These are phyloP conservation scores for Melanostoma mellinum DNA, from an alignment of 2,888 invertebrate genomes.

Conservation along the genomic window DNA sequence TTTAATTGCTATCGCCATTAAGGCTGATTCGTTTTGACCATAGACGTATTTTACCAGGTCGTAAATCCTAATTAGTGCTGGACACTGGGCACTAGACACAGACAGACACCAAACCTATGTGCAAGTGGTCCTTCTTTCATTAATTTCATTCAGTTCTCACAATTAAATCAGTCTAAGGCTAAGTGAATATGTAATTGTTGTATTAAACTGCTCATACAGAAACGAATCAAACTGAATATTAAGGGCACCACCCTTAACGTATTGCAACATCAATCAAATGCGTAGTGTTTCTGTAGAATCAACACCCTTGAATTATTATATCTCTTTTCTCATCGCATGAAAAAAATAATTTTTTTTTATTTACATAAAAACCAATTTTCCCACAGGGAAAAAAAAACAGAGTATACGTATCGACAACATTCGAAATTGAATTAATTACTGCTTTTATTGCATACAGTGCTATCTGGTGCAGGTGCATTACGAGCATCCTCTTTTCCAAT, in stretches of 20 bases:
- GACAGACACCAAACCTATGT: neutral
- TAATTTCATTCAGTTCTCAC: too few species aligned
- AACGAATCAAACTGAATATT: too few species aligned
- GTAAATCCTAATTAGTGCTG: too few species aligned
- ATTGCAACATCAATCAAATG: too few species aligned
- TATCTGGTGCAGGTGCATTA: constrained; percentile 6
- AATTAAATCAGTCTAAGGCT: too few species aligned
- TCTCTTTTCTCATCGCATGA: neutral
- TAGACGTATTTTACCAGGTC: neutral
- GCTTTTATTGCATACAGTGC: constrained; percentile 49
- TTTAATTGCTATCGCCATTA: neutral
- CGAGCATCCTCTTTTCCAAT: constrained; percentile 1
- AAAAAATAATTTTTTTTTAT: neutral
- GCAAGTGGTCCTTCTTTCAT: neutral
- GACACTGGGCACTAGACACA: neutral
- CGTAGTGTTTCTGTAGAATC: too few species aligned
- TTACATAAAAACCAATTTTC: neutral
- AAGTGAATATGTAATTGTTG: too few species aligned
- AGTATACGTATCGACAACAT: constrained; percentile 19
- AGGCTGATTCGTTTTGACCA: neutral
- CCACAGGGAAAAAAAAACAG: neutral
- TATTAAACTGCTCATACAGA: too few species aligned
- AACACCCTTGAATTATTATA: neutral
- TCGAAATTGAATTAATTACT: constrained; percentile 37
- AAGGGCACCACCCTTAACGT: too few species aligned